Base-by-base conservation (phyloP, 2,888 invertebrate genomes). In the Entomobrya multifasciata region DNA sequence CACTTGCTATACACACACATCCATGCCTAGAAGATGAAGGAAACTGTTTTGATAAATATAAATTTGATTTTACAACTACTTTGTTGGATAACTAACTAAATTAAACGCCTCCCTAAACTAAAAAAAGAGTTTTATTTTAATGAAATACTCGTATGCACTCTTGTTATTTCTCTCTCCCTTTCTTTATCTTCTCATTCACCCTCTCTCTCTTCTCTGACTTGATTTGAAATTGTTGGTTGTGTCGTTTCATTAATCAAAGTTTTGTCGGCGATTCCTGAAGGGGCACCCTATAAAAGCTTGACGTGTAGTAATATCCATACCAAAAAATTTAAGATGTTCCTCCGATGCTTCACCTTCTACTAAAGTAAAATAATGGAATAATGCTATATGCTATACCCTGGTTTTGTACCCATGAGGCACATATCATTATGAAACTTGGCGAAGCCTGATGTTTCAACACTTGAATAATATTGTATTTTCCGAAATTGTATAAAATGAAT, bases 211-310 rank as follows among this genome's bases (percentile, higher is more conserved):
- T n/a, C n/a, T n/a, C n/a, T n/a, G n/a, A n/a, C n/a, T n/a, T n/a
- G n/a, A n/a, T n/a, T 62, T 36, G 13, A 49, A 49, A 36, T 49
- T 57, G 76, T 55, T 70, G 67, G 41, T 70, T 65, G 49, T 80
- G 80, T 80, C 80, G 65, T 80, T 80, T 80, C 80, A 80, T 80
- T 80, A 80, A 80, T 80, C 80, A 80, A 80, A 80, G 52, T 80
- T 76, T 80, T 76, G 25, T 62, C 20, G 20, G 22, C 44, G 52
- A 78, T 78, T 78, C 62, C 47, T 20, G 36, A 36, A 55, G 52
- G 27, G 30, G 13, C 25, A n/a, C 22, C 8, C 6, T 62, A 27
- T 36, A 36, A n/a, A n/a, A n/a, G n/a, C n/a, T n/a, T n/a, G n/a
- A n/a, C n/a, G n/a, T 52, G 13, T 52, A 52, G 13, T 52, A 17